These are phyloP conservation scores for Desmophyllum pertusum DNA, from an alignment of 92 coral and sea anemone species.

Conservation along the genomic window DNA sequence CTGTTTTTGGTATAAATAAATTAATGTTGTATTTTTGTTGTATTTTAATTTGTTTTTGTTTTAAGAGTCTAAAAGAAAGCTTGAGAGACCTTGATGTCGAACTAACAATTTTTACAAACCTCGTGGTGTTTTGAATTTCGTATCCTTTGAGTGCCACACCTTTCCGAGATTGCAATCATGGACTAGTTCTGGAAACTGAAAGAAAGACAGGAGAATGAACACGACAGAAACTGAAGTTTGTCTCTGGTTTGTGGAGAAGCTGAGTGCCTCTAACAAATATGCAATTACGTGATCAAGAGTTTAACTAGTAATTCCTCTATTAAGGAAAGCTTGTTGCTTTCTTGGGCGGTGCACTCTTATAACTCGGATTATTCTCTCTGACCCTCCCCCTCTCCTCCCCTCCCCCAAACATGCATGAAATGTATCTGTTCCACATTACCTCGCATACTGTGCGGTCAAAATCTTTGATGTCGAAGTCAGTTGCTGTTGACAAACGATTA, in stretches of 20 bases:
- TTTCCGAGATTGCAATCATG: constrained; percentile 75
- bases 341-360: neutral
- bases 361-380: no score
- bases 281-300: no score
- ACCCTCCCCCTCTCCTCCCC: no score
- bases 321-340: neutral
- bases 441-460: constrained; percentile 51
- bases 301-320: neutral
- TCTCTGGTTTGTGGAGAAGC: neutral
- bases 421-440: constrained; percentile 44
- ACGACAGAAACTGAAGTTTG: neutral
- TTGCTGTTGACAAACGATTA: constrained; percentile 59
- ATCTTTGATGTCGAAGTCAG: constrained; percentile 82
- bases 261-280: no score
- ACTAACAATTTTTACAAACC: constrained; percentile 46
- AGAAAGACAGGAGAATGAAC: neutral
- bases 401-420: neutral
- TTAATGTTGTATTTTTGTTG: no score
- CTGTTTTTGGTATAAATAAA: no score
- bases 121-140: constrained; percentile 79
- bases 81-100: neutral
- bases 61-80: no score
- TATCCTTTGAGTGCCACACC: constrained; percentile 82
- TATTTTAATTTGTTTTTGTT: no score
- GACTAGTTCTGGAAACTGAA: constrained; percentile 72